Base-by-base conservation (phyloP, 2,797 vertebrate species). In the Alectoris magna region DNA sequence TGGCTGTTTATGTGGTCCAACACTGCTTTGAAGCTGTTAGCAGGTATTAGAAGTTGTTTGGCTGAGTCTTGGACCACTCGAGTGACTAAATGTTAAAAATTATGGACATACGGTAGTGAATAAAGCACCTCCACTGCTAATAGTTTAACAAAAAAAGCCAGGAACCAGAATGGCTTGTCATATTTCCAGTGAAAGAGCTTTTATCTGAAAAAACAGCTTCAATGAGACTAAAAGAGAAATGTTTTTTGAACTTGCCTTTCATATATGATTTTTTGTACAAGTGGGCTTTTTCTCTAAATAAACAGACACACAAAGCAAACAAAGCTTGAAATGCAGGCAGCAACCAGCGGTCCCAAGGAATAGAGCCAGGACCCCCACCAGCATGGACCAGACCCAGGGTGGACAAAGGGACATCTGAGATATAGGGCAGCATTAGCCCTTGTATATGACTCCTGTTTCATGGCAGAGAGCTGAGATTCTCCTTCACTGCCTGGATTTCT, bases 321-420 rank as follows among this genome's bases (percentile, higher is more conserved):
- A 39, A 55, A 63, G 36, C 2, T 2, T 7, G 69, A 58, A 44
- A 14, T 10, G 56, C 34, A 1, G 4, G 56, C 44, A 3, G 1
- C 23, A 71, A 59, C 13, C 1, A 0, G 18, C 36, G 24, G 11
- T 24, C 36, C 76, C 73, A 44, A 0, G 8, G 27, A 63, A 41
- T 17, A 46, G 79, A 72, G 68, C 80, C 10, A 3, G 44, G 26
- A 49, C 36, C 11, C 38, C 15, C 27, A 10, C 51, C 56, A 29
- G 48, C 44, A 74, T 63, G 24, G 64, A 8, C 11, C 22, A 69
- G 27, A 43, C 3, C 16, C 24, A 5, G 31, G 70, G 24, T 2
- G 2, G 36, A 48, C 1, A 1, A 5, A 38, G 15, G 34, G 13
- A 10, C 10, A 69, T 9, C 8, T 51, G 44, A 78, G 51, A 77